phyloP scores from a whole-genome alignment of 2,797 vertebrate species.

The Bryconaethiops microstoma region DNA sequence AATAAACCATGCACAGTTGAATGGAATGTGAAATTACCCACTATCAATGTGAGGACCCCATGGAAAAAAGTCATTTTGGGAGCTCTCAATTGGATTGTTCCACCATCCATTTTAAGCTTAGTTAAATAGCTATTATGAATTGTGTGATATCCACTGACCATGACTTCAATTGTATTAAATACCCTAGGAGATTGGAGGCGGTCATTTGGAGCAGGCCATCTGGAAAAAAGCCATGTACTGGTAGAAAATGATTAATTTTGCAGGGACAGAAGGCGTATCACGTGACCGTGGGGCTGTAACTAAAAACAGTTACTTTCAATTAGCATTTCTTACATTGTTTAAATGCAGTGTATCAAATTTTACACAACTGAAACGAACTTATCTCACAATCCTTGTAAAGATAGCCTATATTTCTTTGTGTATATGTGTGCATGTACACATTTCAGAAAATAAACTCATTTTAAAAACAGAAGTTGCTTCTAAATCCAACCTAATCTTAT shows the following conservation, averaged over 20 bases:
- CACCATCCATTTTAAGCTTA: constrained; percentile 66
- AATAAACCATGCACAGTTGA: constrained; percentile 72
- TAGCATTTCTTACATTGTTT: neutral
- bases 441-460: too few species aligned
- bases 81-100: constrained; percentile 74
- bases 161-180: constrained; percentile 66
- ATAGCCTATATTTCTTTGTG: too few species aligned
- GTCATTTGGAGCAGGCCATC: constrained; percentile 64
- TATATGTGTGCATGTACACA: too few species aligned
- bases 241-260: constrained; percentile 25
- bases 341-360: neutral
- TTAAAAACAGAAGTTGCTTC: too few species aligned
- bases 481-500: too few species aligned
- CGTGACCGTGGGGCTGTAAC: neutral
- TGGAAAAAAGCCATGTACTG: constrained; percentile 59
- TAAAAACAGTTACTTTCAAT: constrained; percentile 8
- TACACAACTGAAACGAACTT: neutral
- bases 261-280: neutral
- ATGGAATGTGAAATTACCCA: constrained; percentile 76
- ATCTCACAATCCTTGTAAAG: neutral
- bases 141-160: constrained; percentile 61
- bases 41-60: constrained; percentile 65
- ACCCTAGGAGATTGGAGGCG: constrained; percentile 61
- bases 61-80: constrained; percentile 69
- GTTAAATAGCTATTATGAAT: constrained; percentile 76